Evolutionary conservation across 30 jellyfish, hydroid and myxozoan genomes (phyloP).

Genomic region (Hydractinia echinata): DNA sequence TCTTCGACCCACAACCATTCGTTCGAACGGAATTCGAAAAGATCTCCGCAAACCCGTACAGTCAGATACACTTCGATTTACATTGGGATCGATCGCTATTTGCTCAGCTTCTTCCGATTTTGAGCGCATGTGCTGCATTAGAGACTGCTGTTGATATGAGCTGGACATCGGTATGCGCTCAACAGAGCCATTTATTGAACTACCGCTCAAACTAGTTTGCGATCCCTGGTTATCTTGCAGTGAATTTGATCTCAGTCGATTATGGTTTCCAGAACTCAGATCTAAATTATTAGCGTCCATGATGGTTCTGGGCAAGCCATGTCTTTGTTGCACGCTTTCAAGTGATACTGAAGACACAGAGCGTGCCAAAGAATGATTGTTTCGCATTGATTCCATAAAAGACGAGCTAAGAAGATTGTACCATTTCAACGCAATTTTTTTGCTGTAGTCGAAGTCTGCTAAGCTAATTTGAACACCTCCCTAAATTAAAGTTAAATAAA

Average conservation of each 20-base stretch:
- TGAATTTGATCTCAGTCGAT: constrained; percentile 32
- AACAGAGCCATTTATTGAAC: constrained; percentile 20
- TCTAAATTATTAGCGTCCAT: constrained; percentile 15
- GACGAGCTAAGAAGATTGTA: constrained; percentile 63
- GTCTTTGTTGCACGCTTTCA: constrained; percentile 37
- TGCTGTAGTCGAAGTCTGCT: constrained; percentile 57
- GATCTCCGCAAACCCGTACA: constrained; percentile 72
- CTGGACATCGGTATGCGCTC: constrained; percentile 28
- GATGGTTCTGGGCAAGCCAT: constrained; percentile 4
- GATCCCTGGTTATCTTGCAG: constrained; percentile 33
- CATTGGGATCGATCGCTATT: constrained; percentile 21
- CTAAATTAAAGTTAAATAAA: constrained; percentile 7
- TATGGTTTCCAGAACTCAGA: not conserved
- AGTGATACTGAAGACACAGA: constrained; percentile 45
- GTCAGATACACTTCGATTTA: constrained; percentile 79
- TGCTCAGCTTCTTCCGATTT: constrained; percentile 43
- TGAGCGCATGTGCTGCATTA: constrained; percentile 36
- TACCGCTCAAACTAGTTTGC: not conserved
- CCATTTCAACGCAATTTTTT: constrained; percentile 80
- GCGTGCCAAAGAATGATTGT: constrained; percentile 37
- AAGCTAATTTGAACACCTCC: constrained; percentile 64
- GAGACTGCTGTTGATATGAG: not conserved
- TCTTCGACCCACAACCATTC: constrained; percentile 53
- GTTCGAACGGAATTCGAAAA: constrained; percentile 40
- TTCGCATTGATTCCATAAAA: constrained; percentile 24